Evolutionary conservation across 1,140 invertebrate genomes (phyloP).

Genomic region (Bombus balteatus): DNA sequence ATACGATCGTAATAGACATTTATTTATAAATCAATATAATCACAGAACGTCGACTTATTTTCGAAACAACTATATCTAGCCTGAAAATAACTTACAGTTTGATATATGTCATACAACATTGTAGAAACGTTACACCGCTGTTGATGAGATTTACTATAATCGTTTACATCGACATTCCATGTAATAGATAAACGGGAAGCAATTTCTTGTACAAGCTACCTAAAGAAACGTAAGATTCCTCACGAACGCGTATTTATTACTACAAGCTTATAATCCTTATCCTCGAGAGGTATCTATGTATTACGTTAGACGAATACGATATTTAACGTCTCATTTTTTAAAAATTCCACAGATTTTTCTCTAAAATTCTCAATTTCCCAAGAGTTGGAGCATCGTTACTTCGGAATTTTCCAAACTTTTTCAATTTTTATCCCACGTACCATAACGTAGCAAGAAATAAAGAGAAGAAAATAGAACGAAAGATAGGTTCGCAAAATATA

Average conservation of each 20-base stretch:
- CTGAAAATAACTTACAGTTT: neutral
- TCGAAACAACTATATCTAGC: too few relatives aligned
- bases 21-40: neutral
- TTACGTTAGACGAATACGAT: neutral
- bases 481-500: neutral
- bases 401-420: neutral
- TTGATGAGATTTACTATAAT: neutral
- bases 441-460: neutral
- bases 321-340: neutral
- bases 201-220: neutral
- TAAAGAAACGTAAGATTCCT: neutral
- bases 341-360: neutral
- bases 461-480: neutral
- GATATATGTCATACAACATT: neutral
- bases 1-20: neutral
- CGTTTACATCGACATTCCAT: neutral
- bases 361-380: neutral
- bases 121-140: neutral
- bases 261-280: neutral
- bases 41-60: neutral
- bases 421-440: too few relatives aligned
- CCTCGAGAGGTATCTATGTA: neutral
- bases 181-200: conserved; percentile 13
- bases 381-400: neutral
- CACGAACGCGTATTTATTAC: neutral